Percentiles rank a stretch among this genome's conserved stretches.
These are phyloP conservation scores for Anaspis maculata DNA, from an alignment of 2,888 invertebrate genomes.

Conservation along the genomic window DNA sequence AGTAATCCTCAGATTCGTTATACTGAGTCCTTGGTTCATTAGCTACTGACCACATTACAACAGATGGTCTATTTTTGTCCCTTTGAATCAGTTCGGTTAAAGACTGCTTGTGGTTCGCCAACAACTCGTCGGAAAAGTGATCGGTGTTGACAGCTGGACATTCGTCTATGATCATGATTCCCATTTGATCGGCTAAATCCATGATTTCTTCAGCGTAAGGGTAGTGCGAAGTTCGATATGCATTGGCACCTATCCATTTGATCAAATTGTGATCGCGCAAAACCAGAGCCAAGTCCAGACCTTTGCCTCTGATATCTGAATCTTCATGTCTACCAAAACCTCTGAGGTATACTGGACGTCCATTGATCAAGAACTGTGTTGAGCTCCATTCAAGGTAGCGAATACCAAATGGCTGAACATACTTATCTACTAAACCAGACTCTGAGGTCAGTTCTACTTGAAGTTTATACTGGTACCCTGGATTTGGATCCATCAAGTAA, in stretches of 20 bases:
- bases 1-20: slow-evolving; percentile 62
- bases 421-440: slow-evolving; percentile 64
- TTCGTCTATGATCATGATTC: slow-evolving; percentile 92
- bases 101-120: slow-evolving; percentile 76
- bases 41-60: slow-evolving; percentile 94
- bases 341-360: slow-evolving; percentile 75
- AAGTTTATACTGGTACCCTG: slow-evolving; percentile 78
- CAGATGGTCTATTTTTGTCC: slow-evolving; percentile 93
- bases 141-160: slow-evolving; percentile 85
- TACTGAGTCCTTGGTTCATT: slow-evolving; percentile 83
- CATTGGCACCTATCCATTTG: slow-evolving; percentile 92
- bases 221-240: slow-evolving; percentile 93
- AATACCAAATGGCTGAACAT: slow-evolving; percentile 78
- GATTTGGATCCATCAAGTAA: slow-evolving; percentile 68
- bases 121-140: slow-evolving; percentile 54
- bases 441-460: too few relatives aligned
- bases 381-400: slow-evolving; percentile 73
- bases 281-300: slow-evolving; percentile 78
- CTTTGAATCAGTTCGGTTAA: slow-evolving; percentile 80
- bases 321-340: slow-evolving; percentile 96
- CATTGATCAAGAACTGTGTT: slow-evolving; percentile 69
- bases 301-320: slow-evolving; percentile 86
- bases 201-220: slow-evolving; percentile 96
- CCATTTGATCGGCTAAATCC: slow-evolving; percentile 84
- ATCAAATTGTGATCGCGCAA: slow-evolving; percentile 89